Percentiles rank a stretch among this genome's conserved stretches.
phyloP scores from a whole-genome alignment of 2,797 vertebrate species.

The Botia almorhae region DNA sequence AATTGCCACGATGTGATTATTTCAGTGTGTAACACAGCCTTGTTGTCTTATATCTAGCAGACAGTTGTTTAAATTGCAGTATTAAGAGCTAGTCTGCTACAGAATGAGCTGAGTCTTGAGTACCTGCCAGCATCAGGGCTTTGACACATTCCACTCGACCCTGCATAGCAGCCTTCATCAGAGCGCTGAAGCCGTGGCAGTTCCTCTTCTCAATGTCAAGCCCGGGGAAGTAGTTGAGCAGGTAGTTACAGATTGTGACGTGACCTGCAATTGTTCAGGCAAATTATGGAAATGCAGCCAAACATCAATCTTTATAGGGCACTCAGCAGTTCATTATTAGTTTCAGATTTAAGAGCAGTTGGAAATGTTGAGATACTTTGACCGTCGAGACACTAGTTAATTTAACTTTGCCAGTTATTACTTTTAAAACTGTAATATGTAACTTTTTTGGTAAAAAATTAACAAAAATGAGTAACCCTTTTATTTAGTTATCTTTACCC shows the following conservation, averaged over 20 bases:
- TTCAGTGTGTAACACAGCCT: not conserved
- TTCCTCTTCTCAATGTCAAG: constrained; percentile 93
- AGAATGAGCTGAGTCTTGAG: not conserved
- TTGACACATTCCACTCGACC: constrained; percentile 90
- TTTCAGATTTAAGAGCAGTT: not conserved
- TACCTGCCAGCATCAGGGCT: constrained; percentile 93
- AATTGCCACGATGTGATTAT: not conserved
- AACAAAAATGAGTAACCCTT: no score
- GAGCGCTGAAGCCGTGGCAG: constrained; percentile 89
- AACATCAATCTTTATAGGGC: not conserved
- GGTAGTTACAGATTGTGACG: constrained; percentile 90
- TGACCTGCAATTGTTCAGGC: constrained; percentile 80
- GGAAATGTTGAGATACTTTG: not conserved
- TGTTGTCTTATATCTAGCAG: not conserved
- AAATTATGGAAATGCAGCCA: constrained; percentile 30
- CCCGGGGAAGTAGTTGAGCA: constrained; percentile 92
- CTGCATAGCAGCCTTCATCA: constrained; percentile 98
- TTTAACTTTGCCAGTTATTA: no score
- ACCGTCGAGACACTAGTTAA: not conserved
- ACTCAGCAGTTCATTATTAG: not conserved
- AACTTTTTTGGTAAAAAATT: no score
- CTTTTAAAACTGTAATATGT: no score
- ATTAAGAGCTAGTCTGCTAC: not conserved
- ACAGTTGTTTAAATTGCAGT: not conserved
- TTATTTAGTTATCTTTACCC: no score